Evolutionary conservation across 2,113 vertebrate species (phyloP), one percentile per base, ranked within the genome.

Genomic region (Rhinoptilus africanus): DNA sequence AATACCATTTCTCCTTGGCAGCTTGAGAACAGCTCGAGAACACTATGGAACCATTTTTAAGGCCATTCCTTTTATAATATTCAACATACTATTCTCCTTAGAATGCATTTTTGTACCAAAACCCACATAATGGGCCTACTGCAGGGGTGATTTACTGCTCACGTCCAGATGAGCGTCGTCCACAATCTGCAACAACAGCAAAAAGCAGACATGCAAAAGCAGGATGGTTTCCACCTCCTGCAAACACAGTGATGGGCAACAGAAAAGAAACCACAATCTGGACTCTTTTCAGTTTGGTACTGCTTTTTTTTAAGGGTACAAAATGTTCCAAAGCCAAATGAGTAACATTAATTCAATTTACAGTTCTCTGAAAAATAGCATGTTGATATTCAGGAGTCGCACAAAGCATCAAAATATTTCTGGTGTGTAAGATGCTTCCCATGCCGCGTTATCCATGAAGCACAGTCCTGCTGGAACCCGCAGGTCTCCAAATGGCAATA

Each of bases 401-500:
- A 37, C 34, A 26, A 54, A 88, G 27, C 48, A 79, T 75, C 80
- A 76, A 71, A 89, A n/a, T 66, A 95, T 78, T 92, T 60, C 60
- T 91, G 86, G 80, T 48, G 68, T 41, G 22, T 34, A 56, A 84
- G 57, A 45, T 37, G n/a, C 45, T 45, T 69, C 7, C 86, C 69
- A 34, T 6, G 41, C 39, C 82, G 45, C 1, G 41, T 28, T 82
- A 73, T 62, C 85, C 66, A 76, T 5, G 50, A 85, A 82, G 69
- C 56, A 82, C 12, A 78, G 68, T 28, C 80, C 56, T 89, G 73
- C 81, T 92, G 69, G 86, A 95, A 92, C 80, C n/a, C 47, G 50
- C 45, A 84, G 86, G 89, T 73, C 91, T 95, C 94, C 91, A 95
- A 94, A 89, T 82, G 73, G 83, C 86, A 86, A 56, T 39, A 67